Evolutionary conservation across 1,140 invertebrate genomes (phyloP).

Genomic region (Neodiprion virginianus): DNA sequence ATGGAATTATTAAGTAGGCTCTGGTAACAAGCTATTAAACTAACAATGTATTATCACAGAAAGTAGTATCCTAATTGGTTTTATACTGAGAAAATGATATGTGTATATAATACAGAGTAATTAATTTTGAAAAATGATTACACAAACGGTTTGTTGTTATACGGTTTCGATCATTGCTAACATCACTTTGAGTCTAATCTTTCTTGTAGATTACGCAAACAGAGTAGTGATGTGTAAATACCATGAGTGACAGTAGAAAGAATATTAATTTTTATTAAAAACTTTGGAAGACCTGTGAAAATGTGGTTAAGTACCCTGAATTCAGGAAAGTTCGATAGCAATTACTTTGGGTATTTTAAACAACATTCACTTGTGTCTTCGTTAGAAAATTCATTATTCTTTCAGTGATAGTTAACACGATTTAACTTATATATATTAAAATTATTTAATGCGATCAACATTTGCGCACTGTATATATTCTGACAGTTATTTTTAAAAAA

Average conservation of each 20-base stretch:
- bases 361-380: background rate
- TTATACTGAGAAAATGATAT: background rate
- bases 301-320: background rate
- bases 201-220: too few relatives aligned
- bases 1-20: too few relatives aligned
- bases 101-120: background rate
- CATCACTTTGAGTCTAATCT: too few relatives aligned
- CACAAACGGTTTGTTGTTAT: background rate
- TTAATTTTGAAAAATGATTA: background rate
- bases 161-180: too few relatives aligned
- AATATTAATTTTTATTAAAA: background rate
- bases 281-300: background rate
- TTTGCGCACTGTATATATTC: too few relatives aligned
- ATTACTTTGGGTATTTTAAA: background rate
- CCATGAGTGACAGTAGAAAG: background rate
- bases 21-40: too few relatives aligned
- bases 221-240: background rate
- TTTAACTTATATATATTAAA: too few relatives aligned
- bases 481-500: too few relatives aligned
- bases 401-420: too few relatives aligned
- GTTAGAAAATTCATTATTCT: background rate
- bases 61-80: background rate
- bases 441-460: too few relatives aligned
- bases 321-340: background rate
- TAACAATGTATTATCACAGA: background rate